Evolutionary conservation across 1,140 invertebrate genomes (phyloP), one percentile per base, ranked within the genome.

Genomic region (Macrotrachela quadricornifera): DNA sequence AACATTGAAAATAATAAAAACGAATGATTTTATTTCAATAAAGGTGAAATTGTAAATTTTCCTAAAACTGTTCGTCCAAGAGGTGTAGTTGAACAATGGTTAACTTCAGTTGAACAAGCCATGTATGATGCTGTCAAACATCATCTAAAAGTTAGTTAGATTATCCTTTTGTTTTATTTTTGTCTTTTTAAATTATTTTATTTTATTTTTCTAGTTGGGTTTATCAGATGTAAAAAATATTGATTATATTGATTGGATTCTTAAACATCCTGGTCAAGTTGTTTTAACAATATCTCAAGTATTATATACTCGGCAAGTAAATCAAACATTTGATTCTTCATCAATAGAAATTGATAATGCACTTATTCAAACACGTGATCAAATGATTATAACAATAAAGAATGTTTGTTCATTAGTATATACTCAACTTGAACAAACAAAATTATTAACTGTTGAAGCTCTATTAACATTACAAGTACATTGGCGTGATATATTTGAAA

Each of bases 391-490:
- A 12, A 58, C 60, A 4, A 57, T 68, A 42, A 62, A 61, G 46
- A 39, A 56, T 13, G 56, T 67, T 30, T 30, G 21, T 30, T 2
- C 21, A 30, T 30, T 30, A 30, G 21, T 30, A 4, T 30, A 4
- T 30, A 4, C 21, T 30, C 21, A 30, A 30, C 2, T 30, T 30
- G 21, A 30, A 30, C 21, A 30, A 4, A 60, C 62, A 49, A 66
- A 64, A 59, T 59, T 66, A 10, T 58, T 64, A 58, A 66, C 64
- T 21, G 73, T 87, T 0, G 81, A 81, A 55, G 82, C 83, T 10
- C 64, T 87, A 6, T 81, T 86, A 38, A 85, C 82, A 0, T 77
- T 86, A n/a, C 81, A 85, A 66, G 83, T 86, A 0, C 83, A 87
- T 61, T 80, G 80, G 17, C 75, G 82, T 59, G 82, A 87, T 62